Base-by-base conservation (phyloP, 2,113 vertebrate genomes). In the Sebastes schlegelii region DNA sequence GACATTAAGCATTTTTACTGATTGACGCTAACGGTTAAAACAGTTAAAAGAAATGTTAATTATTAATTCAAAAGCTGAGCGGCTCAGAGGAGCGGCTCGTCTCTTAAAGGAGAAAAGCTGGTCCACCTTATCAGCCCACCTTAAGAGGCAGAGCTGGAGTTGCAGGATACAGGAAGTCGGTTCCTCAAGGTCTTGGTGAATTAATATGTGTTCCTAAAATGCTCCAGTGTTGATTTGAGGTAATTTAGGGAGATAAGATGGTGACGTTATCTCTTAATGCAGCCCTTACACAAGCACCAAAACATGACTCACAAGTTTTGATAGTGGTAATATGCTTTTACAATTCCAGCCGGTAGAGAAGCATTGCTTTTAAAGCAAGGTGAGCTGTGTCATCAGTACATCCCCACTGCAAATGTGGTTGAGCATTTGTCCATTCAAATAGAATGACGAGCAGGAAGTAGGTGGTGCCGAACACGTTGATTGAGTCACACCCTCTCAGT, bases 381-480 rank as follows among this genome's bases (percentile, higher is more conserved):
- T 43, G 17, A 43, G 61, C 3, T 0, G 17, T 23, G 62, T 66
- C 52, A 67, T 57, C 10, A 58, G n/a, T 66, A 46, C 40, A 23
- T 54, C n/a, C 34, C 26, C 8, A 23, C 19, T 64, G 48, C 8
- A 75, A 62, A 74, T 75, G 19, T 5, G 48, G 54, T 23, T 45
- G 51, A 66, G 49, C n/a, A 43, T 65, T 55, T 26, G 8, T 45
- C 34, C 40, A 45, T 65, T 65, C 51, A 65, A n/a, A 76, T 19
- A 65, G 7, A 45, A 66, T 51, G 58, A 74, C 45, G 8, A 57
- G 46, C 51, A 65, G 52, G 26, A 63, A 42, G 60, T 43, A 12
- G 16, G 72, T 11, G 60, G 17, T 65, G 34, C 48, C 4, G 4
- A 72, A 14, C 34, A 46, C 1, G 0, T 1, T 64, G 49, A 64